These are phyloP conservation scores for Aplodontia rufa DNA, from an alignment of 2,113 vertebrate genomes.

Conservation along the genomic window DNA sequence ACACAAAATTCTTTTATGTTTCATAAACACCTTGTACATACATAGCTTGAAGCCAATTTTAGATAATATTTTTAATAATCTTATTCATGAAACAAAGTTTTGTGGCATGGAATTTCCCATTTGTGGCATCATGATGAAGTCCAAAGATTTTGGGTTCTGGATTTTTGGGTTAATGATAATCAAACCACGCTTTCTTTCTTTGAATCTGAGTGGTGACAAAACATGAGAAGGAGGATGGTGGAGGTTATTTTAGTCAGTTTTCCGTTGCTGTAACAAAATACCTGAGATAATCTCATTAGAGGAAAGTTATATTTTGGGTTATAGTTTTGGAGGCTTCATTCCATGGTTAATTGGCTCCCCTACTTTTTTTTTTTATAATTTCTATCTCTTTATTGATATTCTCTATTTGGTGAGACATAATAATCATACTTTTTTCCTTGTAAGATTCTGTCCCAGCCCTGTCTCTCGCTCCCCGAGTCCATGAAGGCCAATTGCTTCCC, in stretches of 20 bases:
- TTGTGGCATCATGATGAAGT: neutral
- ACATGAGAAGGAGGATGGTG: neutral
- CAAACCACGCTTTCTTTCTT: neutral
- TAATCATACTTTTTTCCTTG: too few species aligned
- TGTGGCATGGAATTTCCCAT: neutral
- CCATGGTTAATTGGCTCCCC: neutral
- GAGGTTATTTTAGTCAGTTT: neutral
- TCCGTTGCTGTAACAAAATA: neutral
- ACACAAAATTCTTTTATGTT: neutral
- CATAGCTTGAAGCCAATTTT: neutral
- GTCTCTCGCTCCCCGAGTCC: too few species aligned
- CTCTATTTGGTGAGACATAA: too few species aligned
- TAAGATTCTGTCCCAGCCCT: too few species aligned
- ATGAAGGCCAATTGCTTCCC: too few species aligned
- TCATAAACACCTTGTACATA: neutral
- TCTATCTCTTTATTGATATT: too few species aligned
- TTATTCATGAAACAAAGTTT: neutral
- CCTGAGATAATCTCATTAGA: neutral
- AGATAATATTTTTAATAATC: neutral
- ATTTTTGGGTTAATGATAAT: neutral
- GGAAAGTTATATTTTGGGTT: neutral
- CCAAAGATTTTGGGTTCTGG: neutral
- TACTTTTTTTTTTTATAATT: too few species aligned
- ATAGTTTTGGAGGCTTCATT: neutral
- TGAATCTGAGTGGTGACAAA: neutral